A percentile compares a stretch with the other conserved stretches of the same genome.
These are phyloP conservation scores for Drosophila pegasa DNA, from an alignment of 2,888 invertebrate species.

Conservation along the genomic window DNA sequence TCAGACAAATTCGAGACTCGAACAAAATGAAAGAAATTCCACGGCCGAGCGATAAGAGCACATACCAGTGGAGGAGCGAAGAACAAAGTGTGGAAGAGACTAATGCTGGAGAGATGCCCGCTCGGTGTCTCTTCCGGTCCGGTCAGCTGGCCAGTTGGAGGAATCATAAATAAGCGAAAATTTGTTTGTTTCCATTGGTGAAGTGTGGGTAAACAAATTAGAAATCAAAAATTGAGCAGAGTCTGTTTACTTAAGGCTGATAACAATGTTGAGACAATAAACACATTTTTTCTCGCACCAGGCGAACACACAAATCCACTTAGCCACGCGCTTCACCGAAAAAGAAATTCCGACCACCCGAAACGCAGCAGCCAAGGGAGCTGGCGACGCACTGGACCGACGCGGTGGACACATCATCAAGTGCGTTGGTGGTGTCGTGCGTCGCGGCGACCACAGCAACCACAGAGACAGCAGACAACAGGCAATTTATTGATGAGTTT, in stretches of 20 bases:
- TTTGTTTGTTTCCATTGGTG: conserved; percentile 4
- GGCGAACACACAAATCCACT: conserved; percentile 84
- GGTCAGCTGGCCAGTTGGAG: conserved; percentile 51
- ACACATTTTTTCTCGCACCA: conserved; percentile 83
- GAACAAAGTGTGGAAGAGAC: conserved; percentile 55
- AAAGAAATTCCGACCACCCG: conserved; percentile 56
- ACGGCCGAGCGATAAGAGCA: conserved; percentile 62
- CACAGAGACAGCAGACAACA: conserved; percentile 46
- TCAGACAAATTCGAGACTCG: conserved; percentile 79
- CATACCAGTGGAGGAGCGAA: conserved; percentile 26
- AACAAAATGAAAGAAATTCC: conserved; percentile 69
- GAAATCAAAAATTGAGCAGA: conserved; percentile 79
- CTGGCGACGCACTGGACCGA: conserved; percentile 21
- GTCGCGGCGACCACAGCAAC: too few relatives aligned
- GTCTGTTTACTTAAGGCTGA: conserved; percentile 82
- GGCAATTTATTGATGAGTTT: conserved; percentile 84
- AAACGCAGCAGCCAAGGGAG: conserved; percentile 28
- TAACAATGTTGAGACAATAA: conserved; percentile 85
- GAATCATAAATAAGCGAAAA: conserved; percentile 69
- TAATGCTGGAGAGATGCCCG: conserved; percentile 43
- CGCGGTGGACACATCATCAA: conserved; percentile 45
- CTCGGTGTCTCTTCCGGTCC: conserved; percentile 62
- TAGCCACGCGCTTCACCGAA: conserved; percentile 72
- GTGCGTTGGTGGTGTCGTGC: conserved; percentile 56
- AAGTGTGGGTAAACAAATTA: conserved; percentile 78